phyloP scores from a whole-genome alignment of 1,140 invertebrate genomes.

The Ganaspis sp. region DNA sequence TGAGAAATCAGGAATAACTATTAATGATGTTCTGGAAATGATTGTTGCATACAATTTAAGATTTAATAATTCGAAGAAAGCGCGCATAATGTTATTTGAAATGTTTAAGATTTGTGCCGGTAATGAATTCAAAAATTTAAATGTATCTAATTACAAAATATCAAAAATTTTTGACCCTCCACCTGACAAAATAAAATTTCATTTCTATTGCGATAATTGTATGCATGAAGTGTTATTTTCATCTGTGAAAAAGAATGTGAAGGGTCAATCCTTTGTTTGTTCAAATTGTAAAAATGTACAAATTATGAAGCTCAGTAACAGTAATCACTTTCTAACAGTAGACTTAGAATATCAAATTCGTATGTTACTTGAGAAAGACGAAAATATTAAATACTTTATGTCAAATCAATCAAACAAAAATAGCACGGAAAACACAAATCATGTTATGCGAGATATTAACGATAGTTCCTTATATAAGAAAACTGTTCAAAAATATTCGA shows the following conservation, averaged over 20 bases:
- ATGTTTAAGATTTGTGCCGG: constrained; percentile 46
- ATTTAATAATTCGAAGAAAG: no score
- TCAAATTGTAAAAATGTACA: constrained; percentile 32
- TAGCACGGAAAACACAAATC: background rate
- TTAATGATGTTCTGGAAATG: no score
- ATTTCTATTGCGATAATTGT: constrained; percentile 40
- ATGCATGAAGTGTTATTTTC: background rate
- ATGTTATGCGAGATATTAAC: constrained; percentile 30
- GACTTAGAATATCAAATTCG: constrained; percentile 41
- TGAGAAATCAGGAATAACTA: no score
- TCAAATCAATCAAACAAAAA: constrained; percentile 5
- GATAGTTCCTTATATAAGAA: constrained; percentile 38
- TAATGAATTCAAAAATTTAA: constrained; percentile 34
- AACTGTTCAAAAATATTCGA: background rate
- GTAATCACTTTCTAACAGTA: constrained; percentile 37
- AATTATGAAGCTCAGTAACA: background rate
- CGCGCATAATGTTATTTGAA: no score
- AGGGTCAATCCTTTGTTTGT: constrained; percentile 7
- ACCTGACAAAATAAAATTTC: constrained; percentile 25
- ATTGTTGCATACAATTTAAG: no score
- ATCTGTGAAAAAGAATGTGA: constrained; percentile 1
- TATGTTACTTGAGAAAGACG: constrained; percentile 24
- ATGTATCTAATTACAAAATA: constrained; percentile 25
- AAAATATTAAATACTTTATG: constrained; percentile 19
- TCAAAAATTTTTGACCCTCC: constrained; percentile 9